Percentiles rank a stretch among this genome's conserved stretches.
Conservation (phyloP, 2,888 invertebrate species). For the Sphecodes monilicornis region DNA sequence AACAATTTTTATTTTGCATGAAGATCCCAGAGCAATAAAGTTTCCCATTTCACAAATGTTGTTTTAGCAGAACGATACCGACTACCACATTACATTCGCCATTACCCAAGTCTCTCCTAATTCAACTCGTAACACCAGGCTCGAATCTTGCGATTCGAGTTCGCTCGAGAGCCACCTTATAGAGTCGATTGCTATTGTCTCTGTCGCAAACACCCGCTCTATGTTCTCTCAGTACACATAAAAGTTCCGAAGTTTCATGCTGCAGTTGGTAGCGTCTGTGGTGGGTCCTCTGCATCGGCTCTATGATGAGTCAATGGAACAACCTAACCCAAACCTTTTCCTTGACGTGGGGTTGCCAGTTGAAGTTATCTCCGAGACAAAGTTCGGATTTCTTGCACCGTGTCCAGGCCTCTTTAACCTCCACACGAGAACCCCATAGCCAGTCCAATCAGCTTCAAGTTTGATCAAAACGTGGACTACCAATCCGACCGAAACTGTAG, state of each 20-base stretch:
- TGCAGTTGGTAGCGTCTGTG: not conserved
- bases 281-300: not conserved
- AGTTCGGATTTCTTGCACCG: not conserved
- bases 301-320: not conserved
- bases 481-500: not conserved
- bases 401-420: not conserved
- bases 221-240: not conserved
- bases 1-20: too few relatives aligned
- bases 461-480: not conserved
- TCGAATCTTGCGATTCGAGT: not conserved
- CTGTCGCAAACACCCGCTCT: not conserved
- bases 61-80: not conserved
- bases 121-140: not conserved
- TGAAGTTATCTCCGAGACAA: not conserved
- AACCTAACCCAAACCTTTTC: not conserved
- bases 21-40: too few relatives aligned
- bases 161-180: not conserved
- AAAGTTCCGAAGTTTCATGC: not conserved
- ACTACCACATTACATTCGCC: not conserved
- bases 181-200: not conserved
- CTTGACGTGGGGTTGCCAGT: not conserved
- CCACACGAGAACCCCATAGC: not conserved
- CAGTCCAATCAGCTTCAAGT: not conserved
- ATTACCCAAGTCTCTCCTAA: not conserved
- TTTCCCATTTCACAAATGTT: not conserved